Conservation (phyloP, 2,888 invertebrate genomes). For the Agonopterix heracliana region DNA sequence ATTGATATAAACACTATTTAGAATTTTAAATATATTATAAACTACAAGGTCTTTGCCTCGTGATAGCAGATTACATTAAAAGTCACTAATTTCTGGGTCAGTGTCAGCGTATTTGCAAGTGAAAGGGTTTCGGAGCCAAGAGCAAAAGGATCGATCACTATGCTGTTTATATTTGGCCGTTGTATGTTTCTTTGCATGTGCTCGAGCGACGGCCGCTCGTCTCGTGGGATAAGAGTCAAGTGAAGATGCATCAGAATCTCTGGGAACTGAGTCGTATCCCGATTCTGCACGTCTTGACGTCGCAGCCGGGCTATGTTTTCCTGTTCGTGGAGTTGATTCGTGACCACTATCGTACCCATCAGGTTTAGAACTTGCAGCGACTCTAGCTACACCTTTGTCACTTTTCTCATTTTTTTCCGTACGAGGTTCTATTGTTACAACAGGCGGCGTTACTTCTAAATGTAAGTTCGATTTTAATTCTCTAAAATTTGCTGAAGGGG, state of each 20-base stretch:
- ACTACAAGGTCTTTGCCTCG: conserved; percentile 21
- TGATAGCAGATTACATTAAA: conserved; percentile 53
- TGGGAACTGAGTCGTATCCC: conserved; percentile 93
- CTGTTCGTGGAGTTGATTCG: conserved; percentile 88
- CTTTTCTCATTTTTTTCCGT: conserved; percentile 79
- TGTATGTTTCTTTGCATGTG: conserved; percentile 72
- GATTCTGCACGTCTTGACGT: conserved; percentile 89
- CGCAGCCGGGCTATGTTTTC: conserved; percentile 87
- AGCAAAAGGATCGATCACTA: conserved; percentile 83
- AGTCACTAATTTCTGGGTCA: conserved; percentile 81
- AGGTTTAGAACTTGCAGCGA: conserved; percentile 79
- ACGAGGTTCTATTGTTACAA: conserved; percentile 76
- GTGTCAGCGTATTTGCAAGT: conserved; percentile 86
- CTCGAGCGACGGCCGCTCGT: conserved; percentile 65
- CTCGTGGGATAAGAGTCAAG: conserved; percentile 82
- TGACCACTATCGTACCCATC: conserved; percentile 91
- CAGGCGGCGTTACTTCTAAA: conserved; percentile 70
- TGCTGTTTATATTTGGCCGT: conserved; percentile 82
- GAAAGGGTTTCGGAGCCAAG: conserved; percentile 85
- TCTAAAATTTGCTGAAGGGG: conserved; percentile 74
- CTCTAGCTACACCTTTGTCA: conserved; percentile 79
- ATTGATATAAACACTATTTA: conserved; percentile 55
- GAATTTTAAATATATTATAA: conserved; percentile 31
- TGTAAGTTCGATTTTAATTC: conserved; percentile 72
- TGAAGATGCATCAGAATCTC: conserved; percentile 92